Conservation (phyloP, 2,113 vertebrate species). For the Hemiscyllium ocellatum region DNA sequence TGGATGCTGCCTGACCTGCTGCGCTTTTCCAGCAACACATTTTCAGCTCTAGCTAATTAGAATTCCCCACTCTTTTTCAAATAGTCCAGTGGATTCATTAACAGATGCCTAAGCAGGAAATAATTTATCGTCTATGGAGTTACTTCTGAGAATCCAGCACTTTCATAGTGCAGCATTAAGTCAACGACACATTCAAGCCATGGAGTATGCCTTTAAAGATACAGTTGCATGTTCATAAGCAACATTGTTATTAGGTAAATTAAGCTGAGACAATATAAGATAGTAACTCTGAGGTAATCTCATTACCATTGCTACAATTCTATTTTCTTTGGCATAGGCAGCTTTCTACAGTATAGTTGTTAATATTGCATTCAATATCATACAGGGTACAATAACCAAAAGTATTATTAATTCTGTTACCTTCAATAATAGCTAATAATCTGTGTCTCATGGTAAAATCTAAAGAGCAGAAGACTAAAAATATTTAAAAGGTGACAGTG, state of each 20-base stretch:
- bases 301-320: neutral
- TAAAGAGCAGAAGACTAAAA: neutral
- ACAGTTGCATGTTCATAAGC: neutral
- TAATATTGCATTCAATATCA: neutral
- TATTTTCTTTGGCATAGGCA: neutral
- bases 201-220: neutral
- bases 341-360: neutral
- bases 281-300: neutral
- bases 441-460: neutral
- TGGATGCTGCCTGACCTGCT: no score
- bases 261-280: neutral
- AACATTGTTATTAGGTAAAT: neutral
- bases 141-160: neutral
- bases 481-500: neutral
- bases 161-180: neutral
- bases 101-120: neutral
- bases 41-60: neutral
- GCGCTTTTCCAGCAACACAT: no score
- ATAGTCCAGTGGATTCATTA: neutral
- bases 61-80: neutral
- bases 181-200: neutral
- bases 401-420: neutral
- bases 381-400: neutral
- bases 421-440: neutral
- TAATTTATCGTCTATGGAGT: neutral